A percentile compares a stretch with the other conserved stretches of the same genome.
Evolutionary conservation across 2,113 vertebrate species (phyloP).

Genomic region (Oplegnathus fasciatus): DNA sequence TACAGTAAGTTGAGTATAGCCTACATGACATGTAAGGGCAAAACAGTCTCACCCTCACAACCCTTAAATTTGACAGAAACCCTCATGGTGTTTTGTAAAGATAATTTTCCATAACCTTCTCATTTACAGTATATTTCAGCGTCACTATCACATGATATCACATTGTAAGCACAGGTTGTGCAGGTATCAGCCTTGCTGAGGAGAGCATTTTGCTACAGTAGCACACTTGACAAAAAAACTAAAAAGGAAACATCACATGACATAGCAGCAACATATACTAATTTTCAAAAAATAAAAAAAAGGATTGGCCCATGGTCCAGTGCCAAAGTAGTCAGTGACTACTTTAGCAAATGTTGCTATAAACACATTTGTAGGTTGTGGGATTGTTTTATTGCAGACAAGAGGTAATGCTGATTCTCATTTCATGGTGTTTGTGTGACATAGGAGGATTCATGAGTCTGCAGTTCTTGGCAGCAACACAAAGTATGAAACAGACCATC

Average conservation of each 20-base stretch:
- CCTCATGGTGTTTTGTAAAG: not conserved
- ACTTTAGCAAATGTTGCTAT: not conserved
- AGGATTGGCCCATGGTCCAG: not conserved
- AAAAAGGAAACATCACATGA: not conserved
- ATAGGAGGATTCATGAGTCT: not conserved
- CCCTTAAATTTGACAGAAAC: not conserved
- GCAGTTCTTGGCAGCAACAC: not conserved
- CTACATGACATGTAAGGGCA: not conserved
- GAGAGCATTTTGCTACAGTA: not conserved
- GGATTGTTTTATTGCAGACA: not conserved
- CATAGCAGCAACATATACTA: not conserved
- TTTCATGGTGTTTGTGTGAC: not conserved
- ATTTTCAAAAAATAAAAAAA: not conserved
- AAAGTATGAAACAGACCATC: conserved; percentile 4
- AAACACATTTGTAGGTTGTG: not conserved
- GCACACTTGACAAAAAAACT: not conserved
- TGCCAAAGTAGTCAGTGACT: not conserved
- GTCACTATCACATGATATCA: conserved; percentile 3
- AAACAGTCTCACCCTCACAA: conserved; percentile 16
- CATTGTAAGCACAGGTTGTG: not conserved
- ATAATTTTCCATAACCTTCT: not conserved
- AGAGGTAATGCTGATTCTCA: not conserved
- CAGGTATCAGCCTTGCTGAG: not conserved
- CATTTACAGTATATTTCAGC: not conserved
- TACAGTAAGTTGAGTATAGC: not conserved